Base-by-base conservation (phyloP, 2,888 invertebrate genomes). In the Nomada ruficornis region DNA sequence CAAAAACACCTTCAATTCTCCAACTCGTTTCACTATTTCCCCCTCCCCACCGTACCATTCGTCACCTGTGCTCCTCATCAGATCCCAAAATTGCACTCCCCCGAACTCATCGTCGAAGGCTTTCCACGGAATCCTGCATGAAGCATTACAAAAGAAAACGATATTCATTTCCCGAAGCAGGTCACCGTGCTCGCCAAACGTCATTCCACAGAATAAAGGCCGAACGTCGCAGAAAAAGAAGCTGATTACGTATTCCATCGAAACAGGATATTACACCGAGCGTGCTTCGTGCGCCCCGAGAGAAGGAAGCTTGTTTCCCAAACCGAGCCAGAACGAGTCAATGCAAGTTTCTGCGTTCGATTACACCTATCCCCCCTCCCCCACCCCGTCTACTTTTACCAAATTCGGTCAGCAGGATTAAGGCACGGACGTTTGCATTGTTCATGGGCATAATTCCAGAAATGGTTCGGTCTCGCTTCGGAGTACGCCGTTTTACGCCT, bases 361-460 rank as follows among this genome's bases (percentile, higher is more conserved):
- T 70, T 52, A 7, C 23, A 10, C 13, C 10, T 36, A 36, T n/a
- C 15, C 2, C 15, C 15, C 20, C 18, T 55, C 2, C 4, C 1
- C 0, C 20, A 5, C 5, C 54, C 18, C 47, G 47, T 47, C 15
- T 3, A n/a, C n/a, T 60, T 65, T 67, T 72, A 68, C 50, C 23
- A 77, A 78, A 64, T 73, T 73, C 77, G 54, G 13, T 54, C 47
- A 50, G 26, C 7, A n/a, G 60, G 77, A 76, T 83, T 82, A 83
- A 72, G 67, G 18, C 75, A 23, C 59, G 75, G 26, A 60, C 54
- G 63, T 42, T 55, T 77, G 80, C 82, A 82, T 82, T 67, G 80
- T 83, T 79, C 76, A 76, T 76, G 87, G 80, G 69, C 60, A 85
- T 85, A 86, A 85, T 86, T 86, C 73, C 67, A 70, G 73, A 63